Conservation (phyloP, 2,888 invertebrate genomes). For the Agriopis aurantiaria region DNA sequence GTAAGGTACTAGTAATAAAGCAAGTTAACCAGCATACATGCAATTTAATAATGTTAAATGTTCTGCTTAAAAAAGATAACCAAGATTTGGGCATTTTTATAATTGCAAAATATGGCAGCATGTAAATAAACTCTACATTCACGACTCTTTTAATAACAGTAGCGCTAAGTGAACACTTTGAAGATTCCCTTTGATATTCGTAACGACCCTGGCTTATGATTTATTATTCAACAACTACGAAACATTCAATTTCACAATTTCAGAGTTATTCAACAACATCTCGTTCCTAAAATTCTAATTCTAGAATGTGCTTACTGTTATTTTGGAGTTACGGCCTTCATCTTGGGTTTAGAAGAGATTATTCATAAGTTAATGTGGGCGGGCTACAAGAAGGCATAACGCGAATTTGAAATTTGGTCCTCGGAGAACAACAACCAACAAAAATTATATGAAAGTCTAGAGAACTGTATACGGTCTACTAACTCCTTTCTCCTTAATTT, state of each 20-base stretch:
- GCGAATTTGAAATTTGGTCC: neutral
- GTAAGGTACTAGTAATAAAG: constrained; percentile 4
- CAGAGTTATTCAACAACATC: constrained; percentile 48
- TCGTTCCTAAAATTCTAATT: constrained; percentile 54
- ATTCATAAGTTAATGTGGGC: constrained; percentile 2
- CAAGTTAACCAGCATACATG: neutral
- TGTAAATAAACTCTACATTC: constrained; percentile 56
- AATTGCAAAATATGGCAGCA: constrained; percentile 38
- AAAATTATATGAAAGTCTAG: constrained; percentile 12
- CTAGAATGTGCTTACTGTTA: constrained; percentile 28
- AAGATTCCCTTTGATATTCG: constrained; percentile 74
- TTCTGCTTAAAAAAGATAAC: neutral
- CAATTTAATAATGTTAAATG: neutral
- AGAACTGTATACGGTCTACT: constrained; percentile 17
- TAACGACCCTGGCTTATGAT: constrained; percentile 66
- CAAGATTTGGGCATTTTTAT: neutral
- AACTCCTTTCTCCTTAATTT: constrained; percentile 36
- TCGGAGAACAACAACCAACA: neutral
- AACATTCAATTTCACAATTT: constrained; percentile 62
- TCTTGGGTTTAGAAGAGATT: neutral
- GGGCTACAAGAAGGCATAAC: neutral
- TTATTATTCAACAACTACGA: constrained; percentile 70
- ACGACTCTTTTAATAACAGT: constrained; percentile 60
- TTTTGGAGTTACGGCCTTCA: constrained; percentile 17
- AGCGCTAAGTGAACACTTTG: constrained; percentile 71